A percentile compares a stretch with the other conserved stretches of the same genome.
Evolutionary conservation across 2,113 vertebrate species (phyloP).

Genomic region (Philantomba maxwellii): DNA sequence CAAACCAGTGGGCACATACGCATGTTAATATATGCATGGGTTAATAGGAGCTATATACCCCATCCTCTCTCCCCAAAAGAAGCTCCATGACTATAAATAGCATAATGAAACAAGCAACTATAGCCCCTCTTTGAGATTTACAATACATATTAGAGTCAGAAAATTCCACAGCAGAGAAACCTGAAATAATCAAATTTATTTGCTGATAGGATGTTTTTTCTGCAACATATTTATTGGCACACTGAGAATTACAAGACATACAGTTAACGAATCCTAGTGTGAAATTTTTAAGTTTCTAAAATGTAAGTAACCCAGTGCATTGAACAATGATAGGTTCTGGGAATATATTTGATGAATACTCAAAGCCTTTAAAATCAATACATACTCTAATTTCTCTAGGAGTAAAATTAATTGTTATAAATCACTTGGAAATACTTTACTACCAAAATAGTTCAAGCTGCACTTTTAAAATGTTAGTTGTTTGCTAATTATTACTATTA

Average conservation of each 20-base stretch:
- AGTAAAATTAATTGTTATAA: background rate
- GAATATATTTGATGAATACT: background rate
- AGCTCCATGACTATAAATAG: background rate
- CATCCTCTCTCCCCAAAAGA: background rate
- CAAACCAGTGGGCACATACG: background rate
- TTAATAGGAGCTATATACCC: background rate
- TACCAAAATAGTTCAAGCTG: background rate
- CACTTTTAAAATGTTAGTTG: background rate
- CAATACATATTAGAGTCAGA: background rate
- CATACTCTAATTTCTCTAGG: background rate
- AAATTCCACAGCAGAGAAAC: background rate
- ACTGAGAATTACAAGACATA: background rate
- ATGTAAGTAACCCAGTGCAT: background rate
- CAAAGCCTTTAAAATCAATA: background rate
- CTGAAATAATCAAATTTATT: background rate
- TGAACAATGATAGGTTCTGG: background rate
- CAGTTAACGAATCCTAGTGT: background rate
- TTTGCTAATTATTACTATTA: background rate
- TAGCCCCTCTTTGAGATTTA: background rate
- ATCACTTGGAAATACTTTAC: slow-evolving; percentile 5
- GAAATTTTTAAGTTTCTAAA: background rate
- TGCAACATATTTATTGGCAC: background rate
- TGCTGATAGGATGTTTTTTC: background rate
- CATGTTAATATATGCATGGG: background rate
- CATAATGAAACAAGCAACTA: background rate